phyloP scores from a whole-genome alignment of 2,797 vertebrate species.

The Borostomias antarcticus region DNA sequence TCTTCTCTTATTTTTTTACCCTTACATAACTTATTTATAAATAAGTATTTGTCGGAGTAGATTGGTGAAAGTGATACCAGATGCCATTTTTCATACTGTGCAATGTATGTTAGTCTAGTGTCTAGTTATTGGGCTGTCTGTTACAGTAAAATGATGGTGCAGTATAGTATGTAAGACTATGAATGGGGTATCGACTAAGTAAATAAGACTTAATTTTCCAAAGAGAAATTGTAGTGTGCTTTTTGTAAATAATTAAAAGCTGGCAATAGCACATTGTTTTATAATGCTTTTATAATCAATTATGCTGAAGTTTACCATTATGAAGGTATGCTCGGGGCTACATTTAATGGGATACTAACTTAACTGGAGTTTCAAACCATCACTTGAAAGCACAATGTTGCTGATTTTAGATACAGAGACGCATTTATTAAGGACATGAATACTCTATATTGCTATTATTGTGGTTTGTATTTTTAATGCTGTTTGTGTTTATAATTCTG shows the following conservation, averaged over 20 bases:
- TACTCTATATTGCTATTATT: background rate
- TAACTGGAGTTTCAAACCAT: background rate
- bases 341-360: no score
- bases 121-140: background rate
- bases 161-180: no score
- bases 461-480: background rate
- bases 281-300: background rate
- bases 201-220: no score
- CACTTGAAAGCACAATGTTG: conserved; percentile 5
- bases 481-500: background rate
- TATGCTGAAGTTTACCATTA: background rate
- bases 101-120: background rate
- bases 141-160: no score
- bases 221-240: no score
- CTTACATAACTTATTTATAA: conserved; percentile 52
- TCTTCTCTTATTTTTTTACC: conserved; percentile 37
- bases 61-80: conserved; percentile 25
- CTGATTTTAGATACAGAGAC: background rate
- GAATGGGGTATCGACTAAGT: no score
- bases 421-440: background rate
- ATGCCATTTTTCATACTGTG: conserved; percentile 42
- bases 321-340: no score
- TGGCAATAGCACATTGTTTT: no score
- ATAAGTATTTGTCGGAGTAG: conserved; percentile 35
- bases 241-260: no score